These are phyloP conservation scores for Crepidodera aurea DNA, from an alignment of 2,888 invertebrate genomes.

Conservation along the genomic window DNA sequence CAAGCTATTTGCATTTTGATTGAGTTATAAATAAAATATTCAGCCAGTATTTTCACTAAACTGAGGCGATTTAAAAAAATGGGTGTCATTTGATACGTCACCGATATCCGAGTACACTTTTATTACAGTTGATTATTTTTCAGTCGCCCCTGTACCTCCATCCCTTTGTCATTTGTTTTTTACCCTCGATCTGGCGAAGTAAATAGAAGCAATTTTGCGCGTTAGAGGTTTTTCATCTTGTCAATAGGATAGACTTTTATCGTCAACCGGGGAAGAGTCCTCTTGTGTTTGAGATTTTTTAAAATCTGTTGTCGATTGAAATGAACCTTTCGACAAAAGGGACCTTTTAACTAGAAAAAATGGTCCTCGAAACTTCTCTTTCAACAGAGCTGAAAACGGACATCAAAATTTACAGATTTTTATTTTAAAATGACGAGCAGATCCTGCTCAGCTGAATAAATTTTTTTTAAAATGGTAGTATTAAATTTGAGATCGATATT, in stretches of 20 bases:
- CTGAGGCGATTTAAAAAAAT: slow-evolving; percentile 30
- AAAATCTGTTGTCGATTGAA: slow-evolving; percentile 28
- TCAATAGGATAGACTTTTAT: slow-evolving; percentile 37
- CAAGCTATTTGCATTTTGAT: slow-evolving; percentile 33
- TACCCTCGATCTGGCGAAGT: slow-evolving; percentile 45
- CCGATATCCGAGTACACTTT: slow-evolving; percentile 43
- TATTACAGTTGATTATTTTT: slow-evolving; percentile 46
- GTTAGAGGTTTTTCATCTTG: slow-evolving; percentile 52
- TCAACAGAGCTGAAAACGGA: neutral
- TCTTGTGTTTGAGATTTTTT: slow-evolving; percentile 28
- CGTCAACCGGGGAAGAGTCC: slow-evolving; percentile 25
- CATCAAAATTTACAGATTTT: neutral
- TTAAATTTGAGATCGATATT: too few relatives aligned
- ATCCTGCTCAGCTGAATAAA: too few relatives aligned
- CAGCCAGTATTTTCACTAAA: slow-evolving; percentile 28
- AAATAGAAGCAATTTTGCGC: slow-evolving; percentile 51
- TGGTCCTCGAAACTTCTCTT: neutral
- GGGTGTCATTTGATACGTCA: slow-evolving; percentile 44
- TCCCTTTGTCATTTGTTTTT: slow-evolving; percentile 49
- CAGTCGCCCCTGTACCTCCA: slow-evolving; percentile 41
- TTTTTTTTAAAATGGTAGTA: too few relatives aligned
- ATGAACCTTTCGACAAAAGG: slow-evolving; percentile 24
- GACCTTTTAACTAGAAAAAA: slow-evolving; percentile 17
- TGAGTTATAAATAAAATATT: slow-evolving; percentile 37
- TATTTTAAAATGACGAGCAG: neutral